Base-by-base conservation (phyloP, 37 sponge, comb jelly and placozoan species). In the Ianthella basta region DNA sequence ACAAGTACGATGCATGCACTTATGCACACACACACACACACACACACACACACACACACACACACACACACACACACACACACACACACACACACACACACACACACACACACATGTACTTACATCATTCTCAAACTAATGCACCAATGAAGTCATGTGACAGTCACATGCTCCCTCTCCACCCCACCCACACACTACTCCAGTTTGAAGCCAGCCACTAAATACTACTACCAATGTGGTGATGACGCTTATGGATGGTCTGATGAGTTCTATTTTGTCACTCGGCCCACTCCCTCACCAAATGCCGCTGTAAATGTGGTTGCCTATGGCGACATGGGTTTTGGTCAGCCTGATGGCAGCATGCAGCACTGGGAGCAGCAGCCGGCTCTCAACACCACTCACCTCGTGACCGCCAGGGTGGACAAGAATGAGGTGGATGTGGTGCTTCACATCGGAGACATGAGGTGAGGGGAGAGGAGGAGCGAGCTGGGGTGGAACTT, bases 401-500 rank as follows among this genome's bases (percentile, higher is more conserved):
- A 32, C 19, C 67, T 60, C 0, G 72, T 94, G 8, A 64, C 50
- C 29, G n/a, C 67, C 25, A 44, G 84, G 44, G 63, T 88, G 15
- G 64, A 86, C 40, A 60, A 80, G 15, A 56, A 56, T 29, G 57
- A 88, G 18, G 83, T 61, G n/a, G 89, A 91, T 82, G 57, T 94
- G 44, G 84, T 94, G 55, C 86, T 94, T 19, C 95, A 94, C 82
- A 91, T 94, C 66, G 95, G 95, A 44, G 95, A 94, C 82, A 90
- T 94, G 66, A 88, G 89, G 81, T 94, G 89, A 65, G 95, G 87
- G n/a, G n/a, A n/a, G n/a, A 18, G 35, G 83, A 23, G 91, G 94
- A 44, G 50, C 6, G 50, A 8, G 50, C 3, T 44, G 50, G 8
- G 0, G 15, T 66, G 50, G 68, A 68, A 24, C 4, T 37, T 33